phyloP scores from a whole-genome alignment of 1,140 invertebrate species.

The Oncopeltus fasciatus region DNA sequence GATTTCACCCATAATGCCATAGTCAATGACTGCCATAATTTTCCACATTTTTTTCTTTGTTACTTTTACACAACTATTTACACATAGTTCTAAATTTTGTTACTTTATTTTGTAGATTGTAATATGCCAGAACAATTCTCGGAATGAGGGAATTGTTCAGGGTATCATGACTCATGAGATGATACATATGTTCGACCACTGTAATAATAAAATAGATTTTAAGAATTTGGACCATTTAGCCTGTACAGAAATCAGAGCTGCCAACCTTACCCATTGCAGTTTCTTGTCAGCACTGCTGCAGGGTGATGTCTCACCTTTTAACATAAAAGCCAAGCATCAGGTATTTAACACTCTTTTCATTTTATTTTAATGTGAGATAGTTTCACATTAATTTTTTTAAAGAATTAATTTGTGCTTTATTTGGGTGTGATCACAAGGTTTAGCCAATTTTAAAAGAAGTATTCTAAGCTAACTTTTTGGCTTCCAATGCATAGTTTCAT shows the following conservation, averaged over 20 bases:
- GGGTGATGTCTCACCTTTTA: constrained; percentile 58
- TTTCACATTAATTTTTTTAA: no score
- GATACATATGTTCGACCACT: constrained; percentile 94
- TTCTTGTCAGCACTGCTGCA: constrained; percentile 62
- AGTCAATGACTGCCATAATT: no score
- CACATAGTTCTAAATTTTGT: no score
- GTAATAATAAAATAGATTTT: constrained; percentile 75
- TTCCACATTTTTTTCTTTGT: no score
- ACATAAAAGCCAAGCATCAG: constrained; percentile 56
- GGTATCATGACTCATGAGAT: constrained; percentile 80
- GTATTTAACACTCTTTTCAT: constrained; percentile 30
- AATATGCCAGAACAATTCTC: constrained; percentile 75
- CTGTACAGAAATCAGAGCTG: constrained; percentile 85
- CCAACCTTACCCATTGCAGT: constrained; percentile 83
- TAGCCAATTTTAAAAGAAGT: no score
- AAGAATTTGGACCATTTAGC: constrained; percentile 84
- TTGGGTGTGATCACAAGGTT: no score
- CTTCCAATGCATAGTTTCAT: no score
- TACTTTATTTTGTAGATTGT: constrained; percentile 66
- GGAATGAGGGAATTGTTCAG: constrained; percentile 47
- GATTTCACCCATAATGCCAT: no score
- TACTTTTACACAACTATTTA: no score
- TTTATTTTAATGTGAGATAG: constrained; percentile 8
- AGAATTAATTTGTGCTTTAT: no score
- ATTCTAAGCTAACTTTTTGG: no score